Conservation (phyloP, 2,113 vertebrate species). For the Chinchilla lanigera region DNA sequence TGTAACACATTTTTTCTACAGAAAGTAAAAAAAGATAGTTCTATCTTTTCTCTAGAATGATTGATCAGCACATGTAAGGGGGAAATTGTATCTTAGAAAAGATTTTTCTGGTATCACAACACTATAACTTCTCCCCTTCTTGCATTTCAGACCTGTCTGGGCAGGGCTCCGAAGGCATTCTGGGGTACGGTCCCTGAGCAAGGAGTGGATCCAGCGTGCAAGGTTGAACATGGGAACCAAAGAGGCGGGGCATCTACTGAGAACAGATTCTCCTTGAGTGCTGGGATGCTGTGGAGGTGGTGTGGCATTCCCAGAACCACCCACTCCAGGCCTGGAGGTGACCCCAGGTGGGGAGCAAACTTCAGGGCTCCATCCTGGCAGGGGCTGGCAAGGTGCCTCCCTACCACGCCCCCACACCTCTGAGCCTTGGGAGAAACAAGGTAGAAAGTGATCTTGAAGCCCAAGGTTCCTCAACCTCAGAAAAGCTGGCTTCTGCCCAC, state of each 20-base stretch:
- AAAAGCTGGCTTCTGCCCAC: not conserved
- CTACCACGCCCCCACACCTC: not conserved
- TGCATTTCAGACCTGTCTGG: not conserved
- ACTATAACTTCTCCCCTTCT: not conserved
- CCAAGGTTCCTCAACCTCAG: not conserved
- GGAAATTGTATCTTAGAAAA: not conserved
- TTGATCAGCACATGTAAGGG: constrained; percentile 30
- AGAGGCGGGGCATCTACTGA: not conserved
- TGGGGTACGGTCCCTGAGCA: not conserved
- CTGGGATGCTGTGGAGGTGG: not conserved
- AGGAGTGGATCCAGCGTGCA: not conserved
- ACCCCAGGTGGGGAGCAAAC: too few species aligned
- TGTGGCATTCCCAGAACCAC: not conserved
- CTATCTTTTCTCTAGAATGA: not conserved
- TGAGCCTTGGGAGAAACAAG: not conserved
- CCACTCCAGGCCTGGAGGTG: not conserved
- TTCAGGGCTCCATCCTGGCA: not conserved
- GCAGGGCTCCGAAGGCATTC: not conserved
- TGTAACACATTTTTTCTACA: not conserved
- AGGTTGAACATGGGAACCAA: not conserved
- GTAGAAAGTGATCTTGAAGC: not conserved
- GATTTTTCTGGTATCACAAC: not conserved
- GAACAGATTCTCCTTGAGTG: not conserved
- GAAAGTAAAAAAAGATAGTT: not conserved
- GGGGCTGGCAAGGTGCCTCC: not conserved